A percentile compares a stretch with the other conserved stretches of the same genome.
Conservation (phyloP, 2,797 vertebrate species). For the Chaetodon trifasciatus region DNA sequence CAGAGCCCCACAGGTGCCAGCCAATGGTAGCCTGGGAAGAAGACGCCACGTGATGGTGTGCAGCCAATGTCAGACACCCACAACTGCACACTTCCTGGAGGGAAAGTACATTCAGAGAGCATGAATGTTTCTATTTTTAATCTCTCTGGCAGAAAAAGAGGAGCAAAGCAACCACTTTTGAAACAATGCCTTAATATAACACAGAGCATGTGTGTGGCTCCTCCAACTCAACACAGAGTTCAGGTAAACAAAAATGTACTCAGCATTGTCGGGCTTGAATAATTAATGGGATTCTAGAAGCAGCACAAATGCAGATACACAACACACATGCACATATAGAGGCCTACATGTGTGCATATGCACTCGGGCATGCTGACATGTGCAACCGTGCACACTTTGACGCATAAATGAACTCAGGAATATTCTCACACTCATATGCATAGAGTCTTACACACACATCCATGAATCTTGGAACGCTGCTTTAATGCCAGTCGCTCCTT, state of each 20-base stretch:
- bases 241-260: slow-evolving; percentile 29
- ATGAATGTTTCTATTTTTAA: slow-evolving; percentile 87
- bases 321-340: slow-evolving; percentile 22
- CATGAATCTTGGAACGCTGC: slow-evolving; percentile 52
- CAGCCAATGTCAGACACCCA: slow-evolving; percentile 75
- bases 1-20: slow-evolving; percentile 83
- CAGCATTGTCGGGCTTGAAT: slow-evolving; percentile 11
- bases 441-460: slow-evolving; percentile 38
- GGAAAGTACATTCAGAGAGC: slow-evolving; percentile 84
- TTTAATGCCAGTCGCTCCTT: slow-evolving; percentile 83
- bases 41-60: slow-evolving; percentile 64
- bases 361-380: slow-evolving; percentile 38
- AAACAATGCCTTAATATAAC: slow-evolving; percentile 77
- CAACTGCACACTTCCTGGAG: slow-evolving; percentile 84
- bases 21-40: slow-evolving; percentile 79
- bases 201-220: slow-evolving; percentile 40
- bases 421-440: slow-evolving; percentile 55
- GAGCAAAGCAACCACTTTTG: slow-evolving; percentile 77
- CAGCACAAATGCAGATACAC: slow-evolving; percentile 24
- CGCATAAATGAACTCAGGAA: slow-evolving; percentile 46
- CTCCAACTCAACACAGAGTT: slow-evolving; percentile 20
- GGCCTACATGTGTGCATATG: slow-evolving; percentile 12
- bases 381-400: slow-evolving; percentile 20
- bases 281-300: slow-evolving; percentile 34
- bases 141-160: slow-evolving; percentile 80